Percentiles rank a stretch among this genome's conserved stretches.
Conservation (phyloP, 2,113 vertebrate genomes). For the Phylloscopus trochilus region DNA sequence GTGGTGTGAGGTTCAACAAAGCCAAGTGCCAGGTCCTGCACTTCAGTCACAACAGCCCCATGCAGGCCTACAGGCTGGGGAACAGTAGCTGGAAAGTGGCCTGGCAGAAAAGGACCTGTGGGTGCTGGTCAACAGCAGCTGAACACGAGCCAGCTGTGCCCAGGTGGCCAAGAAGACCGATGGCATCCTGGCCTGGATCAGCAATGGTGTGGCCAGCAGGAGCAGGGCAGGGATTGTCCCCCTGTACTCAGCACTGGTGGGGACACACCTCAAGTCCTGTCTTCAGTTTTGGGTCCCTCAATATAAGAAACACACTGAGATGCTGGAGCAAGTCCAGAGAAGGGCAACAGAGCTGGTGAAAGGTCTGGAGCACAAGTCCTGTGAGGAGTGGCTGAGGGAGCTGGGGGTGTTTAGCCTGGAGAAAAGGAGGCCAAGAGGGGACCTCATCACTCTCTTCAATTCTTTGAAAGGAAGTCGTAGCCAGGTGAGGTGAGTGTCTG, state of each 20-base stretch:
- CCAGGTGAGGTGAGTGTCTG: not conserved
- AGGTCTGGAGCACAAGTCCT: too few species aligned
- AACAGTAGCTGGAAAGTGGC: not conserved
- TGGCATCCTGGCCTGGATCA: not conserved
- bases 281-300: fast-evolving
- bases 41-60: not conserved
- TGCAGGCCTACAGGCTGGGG: fast-evolving
- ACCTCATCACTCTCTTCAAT: not conserved
- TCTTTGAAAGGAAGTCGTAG: not conserved
- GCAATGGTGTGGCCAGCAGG: not conserved
- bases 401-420: not conserved
- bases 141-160: not conserved
- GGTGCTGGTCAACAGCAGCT: not conserved
- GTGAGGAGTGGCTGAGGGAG: not conserved
- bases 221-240: not conserved
- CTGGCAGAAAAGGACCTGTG: not conserved
- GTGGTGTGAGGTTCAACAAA: not conserved
- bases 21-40: not conserved
- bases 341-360: not conserved
- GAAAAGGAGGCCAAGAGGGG: not conserved
- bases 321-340: fast-evolving
- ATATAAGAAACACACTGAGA: not conserved
- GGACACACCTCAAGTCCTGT: fast-evolving
- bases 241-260: fast-evolving
- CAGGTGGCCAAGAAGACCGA: not conserved